Conservation (phyloP, 1,140 invertebrate species). For the Heliconius eleuchia region DNA sequence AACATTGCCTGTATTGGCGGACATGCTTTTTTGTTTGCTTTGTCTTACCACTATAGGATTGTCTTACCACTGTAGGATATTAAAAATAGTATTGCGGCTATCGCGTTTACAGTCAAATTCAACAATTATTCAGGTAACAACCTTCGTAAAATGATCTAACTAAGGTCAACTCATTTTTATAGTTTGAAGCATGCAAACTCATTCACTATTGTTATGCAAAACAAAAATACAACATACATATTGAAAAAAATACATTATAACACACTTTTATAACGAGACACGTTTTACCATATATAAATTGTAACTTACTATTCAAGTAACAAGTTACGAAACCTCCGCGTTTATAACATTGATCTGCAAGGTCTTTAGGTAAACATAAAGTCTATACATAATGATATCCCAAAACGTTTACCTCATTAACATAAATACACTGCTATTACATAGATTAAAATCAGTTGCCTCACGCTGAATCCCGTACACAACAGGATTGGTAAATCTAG, state of each 20-base stretch:
- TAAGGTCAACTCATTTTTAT: neutral
- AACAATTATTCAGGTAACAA: neutral
- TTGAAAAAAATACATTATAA: neutral
- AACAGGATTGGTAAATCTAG: too few species aligned
- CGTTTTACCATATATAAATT: neutral
- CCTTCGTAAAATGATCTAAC: neutral
- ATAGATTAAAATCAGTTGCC: too few species aligned
- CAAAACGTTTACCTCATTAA: neutral
- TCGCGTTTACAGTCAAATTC: neutral
- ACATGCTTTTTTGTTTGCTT: too few species aligned
- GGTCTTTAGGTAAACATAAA: conserved; percentile 22
- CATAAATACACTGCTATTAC: neutral
- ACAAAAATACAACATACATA: neutral
- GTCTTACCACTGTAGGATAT: too few species aligned
- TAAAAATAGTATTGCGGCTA: too few species aligned
- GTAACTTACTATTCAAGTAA: neutral
- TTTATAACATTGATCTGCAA: conserved; percentile 27
- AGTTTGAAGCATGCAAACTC: conserved; percentile 1
- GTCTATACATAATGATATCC: neutral
- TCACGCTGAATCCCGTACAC: too few species aligned
- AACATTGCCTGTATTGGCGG: too few species aligned
- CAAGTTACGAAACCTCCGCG: conserved; percentile 18
- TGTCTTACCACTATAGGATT: too few species aligned
- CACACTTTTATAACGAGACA: neutral
- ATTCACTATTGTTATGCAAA: neutral